These are phyloP conservation scores for Ctena decussata DNA, from an alignment of 2,888 invertebrate genomes.

Conservation along the genomic window DNA sequence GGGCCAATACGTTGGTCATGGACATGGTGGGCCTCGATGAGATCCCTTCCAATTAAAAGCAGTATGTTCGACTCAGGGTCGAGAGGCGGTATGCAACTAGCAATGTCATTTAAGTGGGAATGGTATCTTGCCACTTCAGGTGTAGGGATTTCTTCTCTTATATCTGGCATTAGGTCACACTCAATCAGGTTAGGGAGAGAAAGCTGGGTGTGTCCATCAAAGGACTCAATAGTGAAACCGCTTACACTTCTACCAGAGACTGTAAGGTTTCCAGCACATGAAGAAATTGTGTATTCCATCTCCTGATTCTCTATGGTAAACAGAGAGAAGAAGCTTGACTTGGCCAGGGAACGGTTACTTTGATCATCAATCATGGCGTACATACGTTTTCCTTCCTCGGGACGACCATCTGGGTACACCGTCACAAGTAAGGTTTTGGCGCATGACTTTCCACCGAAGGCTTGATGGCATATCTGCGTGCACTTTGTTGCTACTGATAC, in stretches of 20 bases:
- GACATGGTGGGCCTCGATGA: conserved; percentile 51
- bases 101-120: conserved; percentile 36
- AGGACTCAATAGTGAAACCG: conserved; percentile 24
- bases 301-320: conserved; percentile 14
- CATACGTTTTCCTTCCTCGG: not conserved
- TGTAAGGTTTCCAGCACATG: conserved; percentile 41
- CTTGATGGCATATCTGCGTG: conserved; percentile 15
- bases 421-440: conserved; percentile 21
- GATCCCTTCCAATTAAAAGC: conserved; percentile 50
- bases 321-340: conserved; percentile 31
- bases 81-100: conserved; percentile 25
- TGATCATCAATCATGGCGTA: conserved; percentile 54
- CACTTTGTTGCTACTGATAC: no score
- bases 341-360: conserved; percentile 40
- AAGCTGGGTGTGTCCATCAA: conserved; percentile 18
- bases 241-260: conserved; percentile 29
- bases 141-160: no score
- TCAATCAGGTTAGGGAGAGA: conserved; percentile 45
- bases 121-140: conserved; percentile 29
- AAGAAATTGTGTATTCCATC: conserved; percentile 33
- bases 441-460: conserved; percentile 41
- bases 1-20: conserved; percentile 43
- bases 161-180: conserved; percentile 49
- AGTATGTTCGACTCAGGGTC: conserved; percentile 22
- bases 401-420: conserved; percentile 22